Evolutionary conservation across 2,113 vertebrate genomes (phyloP), one percentile per base, ranked within the genome.

Genomic region (Daphoenositta chrysoptera): DNA sequence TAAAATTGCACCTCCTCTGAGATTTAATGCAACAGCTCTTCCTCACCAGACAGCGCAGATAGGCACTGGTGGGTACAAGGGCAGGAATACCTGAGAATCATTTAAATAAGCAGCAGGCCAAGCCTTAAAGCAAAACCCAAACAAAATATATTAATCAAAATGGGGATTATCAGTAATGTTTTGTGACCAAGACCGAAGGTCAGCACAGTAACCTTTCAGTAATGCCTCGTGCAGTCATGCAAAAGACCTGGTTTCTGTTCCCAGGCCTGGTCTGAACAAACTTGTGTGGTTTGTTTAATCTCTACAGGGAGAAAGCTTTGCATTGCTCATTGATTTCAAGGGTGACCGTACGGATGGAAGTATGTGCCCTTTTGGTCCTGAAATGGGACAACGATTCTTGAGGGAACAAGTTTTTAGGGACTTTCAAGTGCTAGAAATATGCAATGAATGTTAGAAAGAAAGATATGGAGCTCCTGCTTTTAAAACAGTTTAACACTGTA

Each of bases 231-330:
- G 75, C 92, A 96, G 71, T 93, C 92, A 86, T 64, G 93, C 90
- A 73, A 68, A 89, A 95, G 91, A 76, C 64, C 47, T 71, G 68
- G 22, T 60, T 94, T 91, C 75, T 93, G 64, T 94, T 96, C 83
- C 87, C 93, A 90, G 83, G 79, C 88, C 88, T 47, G 75, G 27
- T 54, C 84, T 81, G 83, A 63, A 69, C 85, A 90, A 86, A 71
- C 83, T 57, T 2, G 2, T 9, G 9, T 42, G 82, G 23, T 48
- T 97, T 90, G 58, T 50, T 88, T 72, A 76, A 76, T 73, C 61
- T 91, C 87, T 47, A 5, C 35, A 3, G 72, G 66, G 78, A 76
- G 65, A 90, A 66, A 50, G 57, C 50, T 86, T 58, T 77, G 82
- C 30, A 8, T 42, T 65, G 73, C 77, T 83, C 26, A 5, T 5